Conservation (phyloP, 2,888 invertebrate genomes). For the Arctia plantaginis region DNA sequence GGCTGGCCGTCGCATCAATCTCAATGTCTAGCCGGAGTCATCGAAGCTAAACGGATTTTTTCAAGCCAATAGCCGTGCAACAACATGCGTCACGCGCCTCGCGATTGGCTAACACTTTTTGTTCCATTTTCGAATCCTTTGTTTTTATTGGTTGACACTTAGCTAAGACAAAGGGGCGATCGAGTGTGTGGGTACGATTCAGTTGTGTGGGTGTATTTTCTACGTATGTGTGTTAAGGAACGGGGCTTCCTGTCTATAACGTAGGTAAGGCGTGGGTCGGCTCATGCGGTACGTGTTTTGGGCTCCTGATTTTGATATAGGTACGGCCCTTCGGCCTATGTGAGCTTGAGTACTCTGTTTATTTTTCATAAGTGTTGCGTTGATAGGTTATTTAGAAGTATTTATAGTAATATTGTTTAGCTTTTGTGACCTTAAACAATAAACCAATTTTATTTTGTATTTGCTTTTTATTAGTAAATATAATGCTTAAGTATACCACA, state of each 20-base stretch:
- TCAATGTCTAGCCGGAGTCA: slow-evolving; percentile 81
- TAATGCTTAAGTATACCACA: neutral
- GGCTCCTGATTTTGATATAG: slow-evolving; percentile 81
- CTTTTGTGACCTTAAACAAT: neutral
- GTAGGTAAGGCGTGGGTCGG: slow-evolving; percentile 67
- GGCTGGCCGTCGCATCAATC: slow-evolving; percentile 77
- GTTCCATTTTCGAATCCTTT: slow-evolving; percentile 86
- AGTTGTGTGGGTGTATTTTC: slow-evolving; percentile 57
- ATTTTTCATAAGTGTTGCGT: slow-evolving; percentile 56
- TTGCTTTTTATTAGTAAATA: neutral
- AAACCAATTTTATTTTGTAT: neutral
- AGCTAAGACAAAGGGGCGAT: slow-evolving; percentile 86
- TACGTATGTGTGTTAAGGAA: slow-evolving; percentile 81
- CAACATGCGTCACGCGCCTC: slow-evolving; percentile 83
- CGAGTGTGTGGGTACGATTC: slow-evolving; percentile 77
- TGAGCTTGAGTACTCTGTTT: slow-evolving; percentile 73
- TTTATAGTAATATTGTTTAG: too few relatives aligned
- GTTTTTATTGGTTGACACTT: slow-evolving; percentile 87
- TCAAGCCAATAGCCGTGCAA: slow-evolving; percentile 85
- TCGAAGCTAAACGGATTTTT: slow-evolving; percentile 85
- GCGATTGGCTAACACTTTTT: slow-evolving; percentile 85
- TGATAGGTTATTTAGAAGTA: neutral
- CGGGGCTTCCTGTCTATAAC: slow-evolving; percentile 71
- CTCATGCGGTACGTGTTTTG: slow-evolving; percentile 72
- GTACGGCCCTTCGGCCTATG: slow-evolving; percentile 72